A percentile compares a stretch with the other conserved stretches of the same genome.
These are phyloP conservation scores for Tachina fera DNA, from an alignment of 2,888 invertebrate species.

Conservation along the genomic window DNA sequence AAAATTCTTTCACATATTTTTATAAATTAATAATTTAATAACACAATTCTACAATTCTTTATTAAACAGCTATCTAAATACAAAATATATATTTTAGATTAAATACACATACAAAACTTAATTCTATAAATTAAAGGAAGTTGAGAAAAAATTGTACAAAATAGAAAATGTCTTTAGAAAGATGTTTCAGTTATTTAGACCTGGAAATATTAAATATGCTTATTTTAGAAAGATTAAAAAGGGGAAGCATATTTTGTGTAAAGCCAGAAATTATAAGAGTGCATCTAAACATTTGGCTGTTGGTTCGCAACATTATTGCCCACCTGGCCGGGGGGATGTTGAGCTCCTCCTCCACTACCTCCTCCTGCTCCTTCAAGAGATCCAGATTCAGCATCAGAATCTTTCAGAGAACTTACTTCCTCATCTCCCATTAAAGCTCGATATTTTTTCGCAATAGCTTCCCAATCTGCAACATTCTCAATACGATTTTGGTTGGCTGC, in stretches of 20 bases:
- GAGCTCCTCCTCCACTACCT: conserved; percentile 73
- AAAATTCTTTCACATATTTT: not conserved
- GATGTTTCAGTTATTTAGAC: conserved; percentile 59
- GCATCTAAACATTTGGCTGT: conserved; percentile 66
- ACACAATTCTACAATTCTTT: conserved; percentile 3
- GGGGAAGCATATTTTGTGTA: conserved; percentile 9
- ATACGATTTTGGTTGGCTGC: conserved; percentile 89
- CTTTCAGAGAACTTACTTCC: conserved; percentile 83
- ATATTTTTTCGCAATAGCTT: conserved; percentile 94
- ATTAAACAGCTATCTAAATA: conserved; percentile 42
- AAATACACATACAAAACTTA: conserved; percentile 60
- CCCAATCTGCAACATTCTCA: conserved; percentile 96
- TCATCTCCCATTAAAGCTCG: conserved; percentile 89
- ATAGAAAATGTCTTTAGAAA: conserved; percentile 50
- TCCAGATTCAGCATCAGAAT: conserved; percentile 82
- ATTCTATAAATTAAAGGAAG: not conserved
- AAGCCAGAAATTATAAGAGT: conserved; percentile 13
- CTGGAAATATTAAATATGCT: conserved; percentile 64
- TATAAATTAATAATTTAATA: not conserved
- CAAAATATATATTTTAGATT: conserved; percentile 13
- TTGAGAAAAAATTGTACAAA: conserved; percentile 32
- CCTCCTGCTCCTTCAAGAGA: conserved; percentile 78
- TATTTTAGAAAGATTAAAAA: conserved; percentile 20
- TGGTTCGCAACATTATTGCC: conserved; percentile 78
- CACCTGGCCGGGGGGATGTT: conserved; percentile 80